Conservation (phyloP, 2,113 vertebrate species). For the Myotis yumanensis region DNA sequence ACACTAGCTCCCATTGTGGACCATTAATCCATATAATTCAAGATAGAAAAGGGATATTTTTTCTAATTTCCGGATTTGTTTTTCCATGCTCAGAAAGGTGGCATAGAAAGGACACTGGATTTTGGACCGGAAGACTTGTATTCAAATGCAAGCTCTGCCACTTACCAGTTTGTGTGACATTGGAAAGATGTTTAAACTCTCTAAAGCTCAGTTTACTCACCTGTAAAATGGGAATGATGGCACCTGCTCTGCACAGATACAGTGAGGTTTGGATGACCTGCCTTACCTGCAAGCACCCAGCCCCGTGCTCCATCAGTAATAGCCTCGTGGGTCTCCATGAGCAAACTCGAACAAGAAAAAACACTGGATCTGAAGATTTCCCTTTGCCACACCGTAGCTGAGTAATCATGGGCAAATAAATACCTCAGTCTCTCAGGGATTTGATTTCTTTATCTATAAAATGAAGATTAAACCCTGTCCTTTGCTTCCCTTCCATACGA, state of each 20-base stretch:
- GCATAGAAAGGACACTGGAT: neutral
- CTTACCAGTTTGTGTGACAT: neutral
- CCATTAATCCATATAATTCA: conserved; percentile 8
- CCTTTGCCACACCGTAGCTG: neutral
- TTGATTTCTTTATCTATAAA: neutral
- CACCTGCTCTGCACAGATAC: neutral
- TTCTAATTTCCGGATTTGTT: neutral
- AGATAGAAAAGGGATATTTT: neutral
- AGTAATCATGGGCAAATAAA: neutral
- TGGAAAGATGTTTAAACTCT: neutral
- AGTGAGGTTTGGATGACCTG: neutral
- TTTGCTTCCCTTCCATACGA: neutral
- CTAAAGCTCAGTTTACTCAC: neutral
- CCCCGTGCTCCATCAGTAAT: neutral
- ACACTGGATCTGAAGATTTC: neutral
- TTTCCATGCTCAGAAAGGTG: neutral
- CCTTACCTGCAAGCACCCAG: neutral
- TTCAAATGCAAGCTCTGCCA: neutral
- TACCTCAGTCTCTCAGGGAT: neutral
- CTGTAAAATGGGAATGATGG: neutral
- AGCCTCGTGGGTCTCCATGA: neutral
- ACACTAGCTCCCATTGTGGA: neutral
- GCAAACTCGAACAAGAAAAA: neutral
- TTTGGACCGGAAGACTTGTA: neutral
- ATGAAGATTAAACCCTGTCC: neutral